Evolutionary conservation across 1,140 invertebrate species (phyloP), one percentile per base, ranked within the genome.

Genomic region (Physella acuta): DNA sequence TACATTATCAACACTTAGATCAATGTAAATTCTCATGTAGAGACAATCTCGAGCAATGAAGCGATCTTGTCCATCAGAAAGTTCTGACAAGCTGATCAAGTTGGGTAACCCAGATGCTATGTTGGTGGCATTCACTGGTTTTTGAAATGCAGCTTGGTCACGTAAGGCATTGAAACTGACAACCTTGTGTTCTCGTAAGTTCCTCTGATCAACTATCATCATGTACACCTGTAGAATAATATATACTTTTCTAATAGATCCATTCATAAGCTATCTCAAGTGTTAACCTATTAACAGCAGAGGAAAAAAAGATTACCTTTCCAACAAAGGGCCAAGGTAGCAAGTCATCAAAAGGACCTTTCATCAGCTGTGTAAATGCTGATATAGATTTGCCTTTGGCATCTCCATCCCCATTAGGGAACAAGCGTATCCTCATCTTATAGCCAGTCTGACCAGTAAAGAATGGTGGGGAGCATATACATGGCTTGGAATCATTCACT

Each of bases 381-480:
- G 81, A 82, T 3, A 83, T 51, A 64, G 81, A 75, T 0, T 80
- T 75, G 0, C 75, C 74, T 64, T 85, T 81, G 0, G 80, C 81
- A 68, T 79, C 77, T 5, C 92, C 88, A 75, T 90, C 88, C 0
- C 89, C 88, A 33, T 91, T 92, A 59, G 93, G 87, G 82, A 94
- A 94, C 11, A 95, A 84, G 17, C 93, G 87, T 0, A 90, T 88
- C 81, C 92, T 93, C 80, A 94, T 90, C 83, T 91, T 92, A 81
- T 95, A 95, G 26, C 81, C 81, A 56, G 51, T 52, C n/a, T 68
- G 65, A 1, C 70, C 64, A 11, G 81, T 81, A 62, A 76, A 83
- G 66, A 84, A 83, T 20, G 75, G 55, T 4, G 76, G 75, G 0
- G 80, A 81, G 58, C 78, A 81, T 28, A 81, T 70, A 51, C 75